Evolutionary conservation across 2,113 vertebrate genomes (phyloP).

Genomic region (Copsychus sechellarum): DNA sequence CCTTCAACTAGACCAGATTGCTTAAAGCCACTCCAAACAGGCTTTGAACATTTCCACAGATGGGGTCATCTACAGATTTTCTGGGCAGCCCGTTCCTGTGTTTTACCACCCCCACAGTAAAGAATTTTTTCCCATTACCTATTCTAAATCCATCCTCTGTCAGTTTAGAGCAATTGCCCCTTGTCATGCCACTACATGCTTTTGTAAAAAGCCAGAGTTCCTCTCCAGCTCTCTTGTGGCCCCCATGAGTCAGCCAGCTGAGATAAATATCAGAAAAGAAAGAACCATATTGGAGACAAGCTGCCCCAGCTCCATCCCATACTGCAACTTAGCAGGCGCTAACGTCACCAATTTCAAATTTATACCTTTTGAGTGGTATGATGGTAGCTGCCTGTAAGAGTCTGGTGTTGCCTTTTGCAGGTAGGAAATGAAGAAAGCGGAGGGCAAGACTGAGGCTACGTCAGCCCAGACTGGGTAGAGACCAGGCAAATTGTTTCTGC

Average conservation of each 20-base stretch:
- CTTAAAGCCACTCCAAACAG: background rate
- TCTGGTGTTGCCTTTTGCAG: background rate
- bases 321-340: background rate
- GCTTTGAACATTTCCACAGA: background rate
- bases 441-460: background rate
- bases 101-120: background rate
- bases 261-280: background rate
- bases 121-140: background rate
- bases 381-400: background rate
- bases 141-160: background rate
- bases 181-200: background rate
- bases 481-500: background rate
- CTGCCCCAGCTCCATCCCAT: background rate
- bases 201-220: background rate
- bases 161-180: background rate
- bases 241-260: background rate
- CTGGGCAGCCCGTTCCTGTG: background rate
- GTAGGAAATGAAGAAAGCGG: background rate
- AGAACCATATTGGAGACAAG: background rate
- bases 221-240: background rate
- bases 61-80: background rate
- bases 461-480: background rate
- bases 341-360: background rate
- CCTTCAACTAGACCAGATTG: background rate
- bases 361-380: background rate